Conservation (phyloP, 2,888 invertebrate species). For the Erebia aethiops region DNA sequence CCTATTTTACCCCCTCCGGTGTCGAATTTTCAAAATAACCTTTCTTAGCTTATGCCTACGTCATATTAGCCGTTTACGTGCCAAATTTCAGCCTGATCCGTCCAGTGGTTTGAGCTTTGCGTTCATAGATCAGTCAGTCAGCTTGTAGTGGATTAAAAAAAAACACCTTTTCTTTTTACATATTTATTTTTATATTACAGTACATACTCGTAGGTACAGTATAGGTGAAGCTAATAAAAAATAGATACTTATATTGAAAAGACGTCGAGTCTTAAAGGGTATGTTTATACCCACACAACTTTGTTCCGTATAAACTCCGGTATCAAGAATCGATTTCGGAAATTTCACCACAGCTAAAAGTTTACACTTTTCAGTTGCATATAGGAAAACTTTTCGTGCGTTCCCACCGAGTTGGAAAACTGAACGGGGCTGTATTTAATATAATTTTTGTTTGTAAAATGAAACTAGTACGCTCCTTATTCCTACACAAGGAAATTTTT, state of each 20-base stretch:
- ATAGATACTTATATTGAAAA: background rate
- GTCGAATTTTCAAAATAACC: no score
- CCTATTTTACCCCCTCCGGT: no score
- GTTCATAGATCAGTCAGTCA: no score
- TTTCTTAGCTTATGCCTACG: no score
- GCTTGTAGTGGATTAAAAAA: no score
- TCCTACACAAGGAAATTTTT: background rate
- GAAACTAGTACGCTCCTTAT: slow-evolving; percentile 9
- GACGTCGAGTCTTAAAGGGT: slow-evolving; percentile 9
- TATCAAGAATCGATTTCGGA: slow-evolving; percentile 37
- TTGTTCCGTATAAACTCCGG: slow-evolving; percentile 32
- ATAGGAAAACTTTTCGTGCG: slow-evolving; percentile 35
- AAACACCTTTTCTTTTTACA: no score
- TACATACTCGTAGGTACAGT: no score
- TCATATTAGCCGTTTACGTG: no score
- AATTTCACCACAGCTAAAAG: slow-evolving; percentile 32
- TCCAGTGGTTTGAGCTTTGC: no score
- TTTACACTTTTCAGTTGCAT: slow-evolving; percentile 36
- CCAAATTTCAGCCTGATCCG: no score
- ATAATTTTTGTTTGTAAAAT: slow-evolving; percentile 28
- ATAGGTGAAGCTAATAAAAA: background rate
- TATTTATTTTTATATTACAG: no score
- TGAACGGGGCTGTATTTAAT: slow-evolving; percentile 27
- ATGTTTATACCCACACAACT: slow-evolving; percentile 23
- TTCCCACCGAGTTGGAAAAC: slow-evolving; percentile 25